Evolutionary conservation across 2,113 vertebrate genomes (phyloP), one percentile per base, ranked within the genome.

Genomic region (Caloenas nicobarica): DNA sequence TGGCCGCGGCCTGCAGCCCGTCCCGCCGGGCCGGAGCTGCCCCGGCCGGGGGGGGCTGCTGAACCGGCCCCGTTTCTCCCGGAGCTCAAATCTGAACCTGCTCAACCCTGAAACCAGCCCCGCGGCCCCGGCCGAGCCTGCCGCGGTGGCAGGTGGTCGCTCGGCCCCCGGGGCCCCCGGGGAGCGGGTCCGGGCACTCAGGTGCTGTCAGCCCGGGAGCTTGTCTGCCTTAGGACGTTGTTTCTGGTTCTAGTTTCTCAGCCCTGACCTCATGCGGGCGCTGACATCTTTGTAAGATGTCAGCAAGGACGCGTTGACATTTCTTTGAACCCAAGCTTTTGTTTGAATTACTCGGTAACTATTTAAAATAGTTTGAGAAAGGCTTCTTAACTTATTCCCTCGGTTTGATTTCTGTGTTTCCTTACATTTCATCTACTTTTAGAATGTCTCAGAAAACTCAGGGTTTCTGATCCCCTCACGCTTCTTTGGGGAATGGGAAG

Each of bases 371-470:
- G 26, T 9, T 19, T 13, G 53, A 3, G 61, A 11, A 56, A 9
- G 24, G 56, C 26, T 34, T 3, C 44, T 11, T 22, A 0, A 2
- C 29, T 21, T 13, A 0, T 5, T 13, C 23, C 14, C 10, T 25
- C 3, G 2, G 3, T 10, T 10, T 21, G 17, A 2, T 51, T 61
- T n/a, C 38, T 7, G 18, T 3, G 0, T 72, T 65, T 53, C 8
- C 13, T 28, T 19, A 4, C 25, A 25, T 65, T 51, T 31, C 21
- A 5, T 17, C 46, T 15, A 0, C 51, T 78, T 56, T 5, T 9
- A 14, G 46, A 36, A 13, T 0, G 0, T 26, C 53, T 68, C 18
- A 0, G 74, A 4, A 31, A 21, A 8, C 19, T 21, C 8, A 0
- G 76, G 23, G 16, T 11, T 64, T 44, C 44, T 5, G 16, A 8